Base-by-base conservation (phyloP, 2,113 vertebrate genomes). In the Paraplagusia blochii region DNA sequence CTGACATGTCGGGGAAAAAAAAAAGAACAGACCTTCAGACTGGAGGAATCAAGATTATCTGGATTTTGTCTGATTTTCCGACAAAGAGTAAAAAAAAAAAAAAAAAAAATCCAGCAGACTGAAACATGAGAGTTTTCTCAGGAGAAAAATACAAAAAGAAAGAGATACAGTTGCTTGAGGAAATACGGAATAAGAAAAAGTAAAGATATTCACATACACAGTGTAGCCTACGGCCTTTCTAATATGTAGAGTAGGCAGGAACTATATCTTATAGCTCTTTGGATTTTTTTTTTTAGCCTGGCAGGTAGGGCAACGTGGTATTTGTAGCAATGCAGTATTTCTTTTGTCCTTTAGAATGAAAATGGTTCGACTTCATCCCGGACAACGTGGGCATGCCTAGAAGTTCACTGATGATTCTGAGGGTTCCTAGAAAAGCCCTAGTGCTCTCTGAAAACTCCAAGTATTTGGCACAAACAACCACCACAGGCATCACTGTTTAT, bases 1-100 rank as follows among this genome's bases (percentile, higher is more conserved):
- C 38, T 66, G 75, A 80, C 77, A 76, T 79, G 81, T 83, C n/a
- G n/a, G n/a, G n/a, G n/a, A n/a, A 53, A 47, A 18, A 70, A 74
- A 62, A 52, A 12, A 18, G 7, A 14, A 43, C 52, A 9, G 38
- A 12, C n/a, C 12, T 33, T 53, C 44, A 47, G 38, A 6, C 50
- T 44, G 17, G 19, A 63, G 17, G 44, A 44, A 51, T 16, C 18
- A 46, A 40, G 46, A 73, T 78, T 71, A 45, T 44, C 43, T 43
- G 50, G 43, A 60, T 22, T 47, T 49, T 39, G 15, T 49, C 19
- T 62, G 55, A 57, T 42, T 63, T 59, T 22, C 17, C 33, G 53
- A 74, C 8, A 46, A n/a, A 48, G 4, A 8, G 7, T 38, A 34
- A 44, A 55, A 8, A 43, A 34, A 44, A 55, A 58, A 16, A 22